Evolutionary conservation across 2,797 vertebrate genomes (phyloP), one percentile per base, ranked within the genome.

Genomic region (Melanotaenia trifasciata): DNA sequence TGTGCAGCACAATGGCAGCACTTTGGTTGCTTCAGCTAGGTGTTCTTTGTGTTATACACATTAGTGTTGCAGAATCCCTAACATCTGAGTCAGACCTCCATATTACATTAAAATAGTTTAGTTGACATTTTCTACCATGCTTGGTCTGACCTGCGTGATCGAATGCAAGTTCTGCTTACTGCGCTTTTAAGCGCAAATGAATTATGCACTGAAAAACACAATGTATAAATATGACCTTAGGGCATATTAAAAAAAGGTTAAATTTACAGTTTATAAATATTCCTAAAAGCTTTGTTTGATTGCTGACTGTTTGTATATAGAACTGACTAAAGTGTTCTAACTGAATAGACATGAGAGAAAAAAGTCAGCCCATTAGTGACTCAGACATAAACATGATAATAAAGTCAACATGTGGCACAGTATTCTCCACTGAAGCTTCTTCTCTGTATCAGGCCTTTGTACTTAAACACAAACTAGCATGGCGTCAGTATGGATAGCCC

Each of bases 381-480:
- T 84, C 83, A 84, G 83, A 89, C 81, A 70, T 90, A 88, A 92
- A 90, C 85, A 88, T 74, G 71, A 78, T 90, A 89, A 92, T 91
- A 88, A 84, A 86, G 85, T 77, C 92, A 91, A 81, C 82, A 88
- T 90, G 89, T 56, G 63, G 79, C 70, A 7, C 66, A 51, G 84
- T 81, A 62, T 56, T 83, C 87, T 78, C 72, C 64, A n/a, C 67
- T 71, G 76, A 86, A 81, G 84, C 85, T 75, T 85, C 89, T 70
- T 90, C 67, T 85, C 75, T 80, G 72, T 70, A 65, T 81, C 82
- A 75, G 82, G 71, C 76, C 80, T 5, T 33, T 61, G 58, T 85
- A 72, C 71, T 83, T 82, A 85, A 91, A 81, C 80, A 81, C 76
- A 80, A 56, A 78, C 70, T 68, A 45, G 79, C 80, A 45, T 80